phyloP scores from a whole-genome alignment of 2,888 invertebrate genomes.

The Drosophila acutilabella region DNA sequence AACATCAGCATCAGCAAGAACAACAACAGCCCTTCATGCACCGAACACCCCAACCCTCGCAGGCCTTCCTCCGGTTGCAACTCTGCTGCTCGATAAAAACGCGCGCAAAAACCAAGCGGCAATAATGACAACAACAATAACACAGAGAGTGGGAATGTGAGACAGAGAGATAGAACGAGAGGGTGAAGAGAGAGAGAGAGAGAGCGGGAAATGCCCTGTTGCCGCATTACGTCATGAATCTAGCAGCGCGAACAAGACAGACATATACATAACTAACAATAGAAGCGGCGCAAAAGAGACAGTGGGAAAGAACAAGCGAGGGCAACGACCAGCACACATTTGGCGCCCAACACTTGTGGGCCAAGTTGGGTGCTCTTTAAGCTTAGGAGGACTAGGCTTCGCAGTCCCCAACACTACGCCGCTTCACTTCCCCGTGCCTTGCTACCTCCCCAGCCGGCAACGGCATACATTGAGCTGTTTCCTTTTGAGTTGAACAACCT shows the following conservation, averaged over 20 bases:
- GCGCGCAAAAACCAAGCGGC: conserved; percentile 44
- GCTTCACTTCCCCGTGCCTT: neutral
- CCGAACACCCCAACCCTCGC: conserved; percentile 18
- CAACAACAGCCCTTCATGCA: conserved; percentile 43
- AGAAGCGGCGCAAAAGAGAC: neutral
- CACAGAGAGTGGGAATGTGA: neutral
- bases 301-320: conserved; percentile 27
- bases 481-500: conserved; percentile 83
- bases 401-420: neutral
- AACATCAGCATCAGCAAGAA: conserved; percentile 20
- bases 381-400: conserved; percentile 7
- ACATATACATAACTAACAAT: neutral
- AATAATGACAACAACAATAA: conserved; percentile 30
- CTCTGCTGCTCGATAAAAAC: conserved; percentile 25
- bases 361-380: conserved; percentile 22
- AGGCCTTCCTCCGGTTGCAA: conserved; percentile 26
- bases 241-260: conserved; percentile 8
- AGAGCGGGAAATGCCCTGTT: conserved; percentile 63
- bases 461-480: conserved; percentile 69
- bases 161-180: neutral
- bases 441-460: conserved; percentile 10
- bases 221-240: conserved; percentile 67
- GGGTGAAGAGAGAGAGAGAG: neutral
- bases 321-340: conserved; percentile 83
- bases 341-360: conserved; percentile 52